Conservation (phyloP, 2,113 vertebrate species). For the Rhinolophus ferrumequinum region DNA sequence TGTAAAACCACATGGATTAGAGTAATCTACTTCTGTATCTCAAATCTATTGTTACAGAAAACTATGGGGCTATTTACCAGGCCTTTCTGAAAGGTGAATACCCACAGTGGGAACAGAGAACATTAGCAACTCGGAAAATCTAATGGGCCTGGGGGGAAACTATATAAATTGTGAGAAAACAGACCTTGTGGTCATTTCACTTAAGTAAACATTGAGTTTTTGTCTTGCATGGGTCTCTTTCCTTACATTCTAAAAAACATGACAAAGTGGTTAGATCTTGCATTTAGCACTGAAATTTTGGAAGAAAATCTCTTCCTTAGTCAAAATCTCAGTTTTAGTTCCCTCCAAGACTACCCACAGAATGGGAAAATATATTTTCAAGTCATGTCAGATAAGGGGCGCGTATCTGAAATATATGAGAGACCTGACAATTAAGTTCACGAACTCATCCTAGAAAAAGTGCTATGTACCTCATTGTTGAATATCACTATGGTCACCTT, state of each 20-base stretch:
- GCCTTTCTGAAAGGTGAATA: background rate
- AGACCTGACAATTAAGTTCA: no score
- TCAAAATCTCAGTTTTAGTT: conserved; percentile 47
- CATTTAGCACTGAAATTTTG: conserved; percentile 26
- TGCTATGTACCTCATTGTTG: no score
- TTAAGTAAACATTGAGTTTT: background rate
- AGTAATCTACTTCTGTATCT: background rate
- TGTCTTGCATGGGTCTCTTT: background rate
- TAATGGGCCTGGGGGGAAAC: background rate
- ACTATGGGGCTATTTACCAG: background rate
- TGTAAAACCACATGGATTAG: background rate
- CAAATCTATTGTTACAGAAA: conserved; percentile 3
- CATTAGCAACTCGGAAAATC: conserved; percentile 17
- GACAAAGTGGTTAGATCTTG: background rate
- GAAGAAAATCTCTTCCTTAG: conserved; percentile 36
- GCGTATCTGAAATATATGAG: background rate
- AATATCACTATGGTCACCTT: no score
- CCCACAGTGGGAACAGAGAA: background rate
- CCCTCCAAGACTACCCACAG: background rate
- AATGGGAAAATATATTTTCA: conserved; percentile 32
- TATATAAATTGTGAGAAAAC: conserved; percentile 1
- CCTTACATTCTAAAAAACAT: background rate
- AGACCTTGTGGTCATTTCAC: background rate
- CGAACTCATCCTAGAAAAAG: no score
- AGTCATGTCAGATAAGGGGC: background rate